Percentiles rank a stretch among this genome's conserved stretches.
Evolutionary conservation across 2,888 invertebrate species (phyloP).

Genomic region (Hypercompe scribonia): DNA sequence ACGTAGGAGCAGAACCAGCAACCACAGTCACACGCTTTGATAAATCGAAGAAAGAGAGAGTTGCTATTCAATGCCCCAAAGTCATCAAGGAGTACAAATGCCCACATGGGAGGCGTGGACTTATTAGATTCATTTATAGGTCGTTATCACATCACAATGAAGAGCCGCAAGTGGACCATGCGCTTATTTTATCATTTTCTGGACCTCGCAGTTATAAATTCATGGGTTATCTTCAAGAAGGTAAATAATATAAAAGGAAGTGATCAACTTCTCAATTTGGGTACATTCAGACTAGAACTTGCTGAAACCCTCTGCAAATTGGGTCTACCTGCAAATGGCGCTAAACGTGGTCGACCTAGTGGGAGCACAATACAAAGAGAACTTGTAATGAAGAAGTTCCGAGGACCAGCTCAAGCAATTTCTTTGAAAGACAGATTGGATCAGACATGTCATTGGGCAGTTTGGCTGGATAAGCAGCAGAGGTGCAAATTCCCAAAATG

Average conservation of each 20-base stretch:
- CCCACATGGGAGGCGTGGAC: slow-evolving; percentile 33
- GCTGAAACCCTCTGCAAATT: slow-evolving; percentile 56
- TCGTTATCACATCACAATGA: slow-evolving; percentile 54
- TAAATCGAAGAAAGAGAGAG: slow-evolving; percentile 47
- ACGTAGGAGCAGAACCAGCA: slow-evolving; percentile 52
- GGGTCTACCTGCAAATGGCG: slow-evolving; percentile 54
- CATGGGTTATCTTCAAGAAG: slow-evolving; percentile 58
- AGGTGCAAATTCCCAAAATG: slow-evolving; percentile 50
- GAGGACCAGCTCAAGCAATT: slow-evolving; percentile 54
- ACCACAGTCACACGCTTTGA: slow-evolving; percentile 53
- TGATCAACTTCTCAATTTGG: slow-evolving; percentile 55
- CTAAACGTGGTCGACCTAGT: slow-evolving; percentile 57
- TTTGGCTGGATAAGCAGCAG: slow-evolving; percentile 44
- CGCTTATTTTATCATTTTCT: slow-evolving; percentile 58
- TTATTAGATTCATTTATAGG: slow-evolving; percentile 47
- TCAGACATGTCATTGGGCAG: slow-evolving; percentile 44
- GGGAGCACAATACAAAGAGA: slow-evolving; percentile 46
- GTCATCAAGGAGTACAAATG: slow-evolving; percentile 52
- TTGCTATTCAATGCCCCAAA: slow-evolving; percentile 46
- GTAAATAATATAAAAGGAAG: slow-evolving; percentile 30
- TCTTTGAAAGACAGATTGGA: slow-evolving; percentile 47
- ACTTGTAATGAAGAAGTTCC: slow-evolving; percentile 54
- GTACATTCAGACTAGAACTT: slow-evolving; percentile 56
- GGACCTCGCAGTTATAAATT: slow-evolving; percentile 55
- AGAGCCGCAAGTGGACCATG: slow-evolving; percentile 57